phyloP scores from a whole-genome alignment of 2,113 vertebrate species.

The Talpa occidentalis region DNA sequence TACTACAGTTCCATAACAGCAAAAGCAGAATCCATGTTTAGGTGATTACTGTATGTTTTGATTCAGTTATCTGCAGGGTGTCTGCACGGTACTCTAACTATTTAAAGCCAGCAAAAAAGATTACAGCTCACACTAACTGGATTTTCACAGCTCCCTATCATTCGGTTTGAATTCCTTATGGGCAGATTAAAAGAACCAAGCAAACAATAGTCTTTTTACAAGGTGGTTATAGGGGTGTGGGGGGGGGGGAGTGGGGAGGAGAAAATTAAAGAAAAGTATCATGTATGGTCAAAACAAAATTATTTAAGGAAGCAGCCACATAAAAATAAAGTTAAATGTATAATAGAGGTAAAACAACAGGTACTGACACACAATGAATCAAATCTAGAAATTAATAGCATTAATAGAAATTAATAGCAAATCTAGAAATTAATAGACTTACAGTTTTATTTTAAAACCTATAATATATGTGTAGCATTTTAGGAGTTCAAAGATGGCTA shows the following conservation, averaged over 20 bases:
- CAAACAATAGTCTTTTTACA: slow-evolving; percentile 85
- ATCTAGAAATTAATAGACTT: slow-evolving; percentile 38
- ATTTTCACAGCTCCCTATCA: slow-evolving; percentile 98
- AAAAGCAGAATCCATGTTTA: slow-evolving; percentile 75
- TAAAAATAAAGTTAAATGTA: slow-evolving; percentile 75
- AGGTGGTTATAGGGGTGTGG: slow-evolving; percentile 81
- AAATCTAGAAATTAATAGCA: slow-evolving; percentile 41
- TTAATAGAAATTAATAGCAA: slow-evolving; percentile 32
- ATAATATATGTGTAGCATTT: not conserved
- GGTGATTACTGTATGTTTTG: slow-evolving; percentile 90
- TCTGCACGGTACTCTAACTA: slow-evolving; percentile 92
- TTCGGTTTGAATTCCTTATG: slow-evolving; percentile 92
- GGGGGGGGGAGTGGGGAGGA: not conserved
- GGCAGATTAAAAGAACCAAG: slow-evolving; percentile 93
- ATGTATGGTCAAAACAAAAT: slow-evolving; percentile 58
- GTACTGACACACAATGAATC: slow-evolving; percentile 63
- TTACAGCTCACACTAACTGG: slow-evolving; percentile 99
- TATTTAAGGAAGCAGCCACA: slow-evolving; percentile 57
- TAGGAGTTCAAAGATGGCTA: not conserved
- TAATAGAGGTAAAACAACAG: slow-evolving; percentile 69
- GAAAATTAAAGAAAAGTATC: not conserved
- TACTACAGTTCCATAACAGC: slow-evolving; percentile 65
- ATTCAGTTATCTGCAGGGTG: slow-evolving; percentile 89
- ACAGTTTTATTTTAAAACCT: slow-evolving; percentile 46
- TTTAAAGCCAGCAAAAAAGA: slow-evolving; percentile 98